Evolutionary conservation across 2,888 invertebrate species (phyloP), one percentile per base, ranked within the genome.

Genomic region (Chymomyza amoena): DNA sequence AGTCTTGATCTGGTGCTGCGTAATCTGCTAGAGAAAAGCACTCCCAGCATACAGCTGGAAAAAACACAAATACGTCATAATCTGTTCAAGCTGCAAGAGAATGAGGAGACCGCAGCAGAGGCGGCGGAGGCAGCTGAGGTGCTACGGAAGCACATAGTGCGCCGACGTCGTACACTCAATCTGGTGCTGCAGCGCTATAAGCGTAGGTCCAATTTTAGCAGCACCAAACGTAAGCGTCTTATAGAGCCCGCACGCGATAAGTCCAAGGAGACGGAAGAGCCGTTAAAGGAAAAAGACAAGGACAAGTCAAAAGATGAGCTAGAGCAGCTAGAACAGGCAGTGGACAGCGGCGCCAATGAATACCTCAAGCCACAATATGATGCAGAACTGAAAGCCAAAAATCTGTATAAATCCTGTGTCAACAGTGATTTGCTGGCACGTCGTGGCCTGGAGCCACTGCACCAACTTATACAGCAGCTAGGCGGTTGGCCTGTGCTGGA

Each of bases 401-500:
- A 94, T 84, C 93, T 98, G 16, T 98, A 96, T 89, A 94, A 94
- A 87, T 97, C 98, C 4, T 98, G 98, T 87, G 96, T 97, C 93
- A 96, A 97, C 90, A 94, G 94, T 88, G 94, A 94, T 64, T 93
- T 95, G 69, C 93, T 97, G 73, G 93, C 95, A 79, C 93, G 93
- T 81, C 94, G 96, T 67, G 95, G 95, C 6, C 94, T 95, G 75
- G 93, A 93, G 73, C 97, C 97, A 0, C 92, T 97, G 51, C 87
- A 95, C 65, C 93, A 94, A 64, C 92, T 96, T 45, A 91, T 98
- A 50, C 91, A 94, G 32, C 92, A 94, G 39, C 93, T 98, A 7
- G 98, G 98, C 28, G 97, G 97, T 2, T 98, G 98, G 98, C 98
- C 98, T 0, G 95, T 97, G 56, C 90, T 96, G 32, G 92, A 93